Conservation (phyloP, 2,113 vertebrate species). For the Nannobrachium achirus region DNA sequence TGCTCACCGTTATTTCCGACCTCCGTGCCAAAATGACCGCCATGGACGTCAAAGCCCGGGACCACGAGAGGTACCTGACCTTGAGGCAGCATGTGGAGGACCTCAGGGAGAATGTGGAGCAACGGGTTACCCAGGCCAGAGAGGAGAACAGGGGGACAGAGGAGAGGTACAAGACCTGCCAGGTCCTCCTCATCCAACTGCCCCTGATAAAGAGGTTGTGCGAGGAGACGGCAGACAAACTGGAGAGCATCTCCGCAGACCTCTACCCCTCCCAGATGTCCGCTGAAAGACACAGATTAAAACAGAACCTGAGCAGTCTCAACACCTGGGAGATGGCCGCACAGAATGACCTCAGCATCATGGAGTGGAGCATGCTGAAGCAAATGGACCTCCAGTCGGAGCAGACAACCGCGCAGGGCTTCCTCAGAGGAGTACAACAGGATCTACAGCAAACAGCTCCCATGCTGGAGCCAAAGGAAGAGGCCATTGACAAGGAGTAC, state of each 20-base stretch:
- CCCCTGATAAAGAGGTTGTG: slow-evolving; percentile 75
- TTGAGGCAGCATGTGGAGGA: slow-evolving; percentile 77
- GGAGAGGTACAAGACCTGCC: slow-evolving; percentile 71
- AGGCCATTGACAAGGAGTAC: slow-evolving; percentile 73
- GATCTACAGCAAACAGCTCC: slow-evolving; percentile 71
- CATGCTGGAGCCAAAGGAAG: slow-evolving; percentile 68
- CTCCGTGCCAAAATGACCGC: slow-evolving; percentile 73
- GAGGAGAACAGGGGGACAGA: slow-evolving; percentile 50
- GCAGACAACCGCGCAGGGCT: slow-evolving; percentile 56
- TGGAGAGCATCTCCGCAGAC: slow-evolving; percentile 74
- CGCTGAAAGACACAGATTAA: slow-evolving; percentile 77
- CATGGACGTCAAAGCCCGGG: slow-evolving; percentile 65
- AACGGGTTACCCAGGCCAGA: slow-evolving; percentile 67
- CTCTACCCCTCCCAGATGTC: slow-evolving; percentile 78
- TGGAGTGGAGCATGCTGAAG: slow-evolving; percentile 68
- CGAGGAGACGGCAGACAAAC: slow-evolving; percentile 69
- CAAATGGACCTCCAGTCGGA: slow-evolving; percentile 73
- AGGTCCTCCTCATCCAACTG: slow-evolving; percentile 76
- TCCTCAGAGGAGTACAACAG: slow-evolving; percentile 72
- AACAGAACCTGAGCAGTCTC: slow-evolving; percentile 65
- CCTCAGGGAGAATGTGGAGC: slow-evolving; percentile 71
- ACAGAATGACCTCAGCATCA: slow-evolving; percentile 68
- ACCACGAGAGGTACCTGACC: slow-evolving; percentile 76
- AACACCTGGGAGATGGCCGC: slow-evolving; percentile 66
- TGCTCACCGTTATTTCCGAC: slow-evolving; percentile 65